These are phyloP conservation scores for Triplophysa bombifrons DNA, from an alignment of 2,797 vertebrate genomes.

Conservation along the genomic window DNA sequence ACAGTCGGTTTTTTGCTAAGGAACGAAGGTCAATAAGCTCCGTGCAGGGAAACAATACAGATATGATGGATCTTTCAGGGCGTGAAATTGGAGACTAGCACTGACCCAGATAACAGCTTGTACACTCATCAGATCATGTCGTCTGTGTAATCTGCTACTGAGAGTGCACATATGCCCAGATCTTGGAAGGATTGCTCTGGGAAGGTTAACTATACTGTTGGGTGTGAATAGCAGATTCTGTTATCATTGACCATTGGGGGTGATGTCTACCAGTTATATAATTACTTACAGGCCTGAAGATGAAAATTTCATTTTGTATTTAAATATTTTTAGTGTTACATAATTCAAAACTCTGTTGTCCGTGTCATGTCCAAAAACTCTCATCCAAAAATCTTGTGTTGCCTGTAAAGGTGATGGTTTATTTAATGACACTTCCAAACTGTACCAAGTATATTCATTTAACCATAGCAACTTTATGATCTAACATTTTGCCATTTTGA, in stretches of 20 bases:
- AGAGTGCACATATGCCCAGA: conserved; percentile 55
- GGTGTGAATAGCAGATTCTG: conserved; percentile 22
- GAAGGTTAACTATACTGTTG: conserved; percentile 46
- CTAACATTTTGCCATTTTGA: too few relatives aligned
- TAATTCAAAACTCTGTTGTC: neutral
- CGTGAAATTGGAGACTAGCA: conserved; percentile 51
- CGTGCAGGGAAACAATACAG: conserved; percentile 43
- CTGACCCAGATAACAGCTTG: conserved; percentile 60
- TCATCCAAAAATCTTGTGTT: too few relatives aligned
- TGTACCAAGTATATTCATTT: neutral
- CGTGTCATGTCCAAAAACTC: neutral
- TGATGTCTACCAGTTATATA: conserved; percentile 4
- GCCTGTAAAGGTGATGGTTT: neutral
- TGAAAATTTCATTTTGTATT: neutral
- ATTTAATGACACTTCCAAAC: neutral
- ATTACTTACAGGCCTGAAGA: neutral
- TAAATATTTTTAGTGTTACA: neutral
- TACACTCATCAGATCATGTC: conserved; percentile 57
- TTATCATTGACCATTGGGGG: neutral
- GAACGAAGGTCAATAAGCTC: conserved; percentile 40
- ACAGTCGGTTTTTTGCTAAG: conserved; percentile 36
- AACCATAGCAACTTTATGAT: too few relatives aligned
- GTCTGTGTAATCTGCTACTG: conserved; percentile 55
- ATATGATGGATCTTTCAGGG: conserved; percentile 43
- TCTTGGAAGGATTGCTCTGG: conserved; percentile 51